A percentile compares a stretch with the other conserved stretches of the same genome.
Conservation (phyloP, 2,888 invertebrate species). For the Heterodera filipjevi region DNA sequence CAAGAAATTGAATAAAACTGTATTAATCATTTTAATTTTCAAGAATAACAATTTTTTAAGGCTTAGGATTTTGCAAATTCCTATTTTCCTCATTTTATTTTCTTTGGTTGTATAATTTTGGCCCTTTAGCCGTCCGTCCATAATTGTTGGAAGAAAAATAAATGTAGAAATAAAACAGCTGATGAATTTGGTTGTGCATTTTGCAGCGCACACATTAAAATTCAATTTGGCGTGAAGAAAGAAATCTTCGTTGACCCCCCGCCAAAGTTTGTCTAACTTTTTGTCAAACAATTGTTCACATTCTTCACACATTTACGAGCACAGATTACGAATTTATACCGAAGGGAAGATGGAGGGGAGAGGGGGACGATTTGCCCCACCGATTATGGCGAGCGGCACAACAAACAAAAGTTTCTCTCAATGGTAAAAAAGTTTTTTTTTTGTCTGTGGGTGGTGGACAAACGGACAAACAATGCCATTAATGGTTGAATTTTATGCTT, state of each 20-base stretch:
- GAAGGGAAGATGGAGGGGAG: too few species aligned
- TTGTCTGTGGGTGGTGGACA: too few species aligned
- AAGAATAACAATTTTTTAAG: too few species aligned
- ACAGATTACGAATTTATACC: not conserved
- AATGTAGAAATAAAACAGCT: too few species aligned
- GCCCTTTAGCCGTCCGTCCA: too few species aligned
- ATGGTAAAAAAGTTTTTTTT: not conserved
- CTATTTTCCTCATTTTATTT: too few species aligned
- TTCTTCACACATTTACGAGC: not conserved
- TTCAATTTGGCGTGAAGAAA: not conserved
- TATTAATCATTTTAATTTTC: too few species aligned
- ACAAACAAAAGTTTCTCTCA: not conserved
- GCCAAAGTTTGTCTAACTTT: not conserved
- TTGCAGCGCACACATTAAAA: not conserved
- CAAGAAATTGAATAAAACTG: too few species aligned
- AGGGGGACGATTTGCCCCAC: not conserved
- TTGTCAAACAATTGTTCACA: not conserved
- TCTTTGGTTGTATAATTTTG: too few species aligned
- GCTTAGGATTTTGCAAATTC: too few species aligned
- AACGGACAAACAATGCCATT: not conserved
- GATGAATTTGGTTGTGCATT: too few species aligned
- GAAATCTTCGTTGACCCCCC: not conserved
- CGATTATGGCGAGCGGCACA: not conserved
- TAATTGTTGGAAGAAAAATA: too few species aligned
- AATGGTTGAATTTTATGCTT: not conserved